These are phyloP conservation scores for Unio pictorum DNA, from an alignment of 2,888 invertebrate species.

Conservation along the genomic window DNA sequence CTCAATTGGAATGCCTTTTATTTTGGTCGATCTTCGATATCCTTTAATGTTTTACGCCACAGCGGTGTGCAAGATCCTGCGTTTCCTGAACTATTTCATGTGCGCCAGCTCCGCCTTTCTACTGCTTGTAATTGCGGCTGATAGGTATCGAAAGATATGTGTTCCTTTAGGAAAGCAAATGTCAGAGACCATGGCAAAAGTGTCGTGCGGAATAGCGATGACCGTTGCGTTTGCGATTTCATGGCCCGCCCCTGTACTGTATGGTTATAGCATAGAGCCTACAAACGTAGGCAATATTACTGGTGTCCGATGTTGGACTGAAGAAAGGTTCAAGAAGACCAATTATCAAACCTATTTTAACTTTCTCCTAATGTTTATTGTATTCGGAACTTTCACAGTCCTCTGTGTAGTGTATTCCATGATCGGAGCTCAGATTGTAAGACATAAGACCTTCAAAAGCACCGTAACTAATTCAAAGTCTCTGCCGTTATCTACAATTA, in stretches of 20 bases:
- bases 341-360: constrained; percentile 45
- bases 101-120: constrained; percentile 21
- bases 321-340: constrained; percentile 31
- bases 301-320: constrained; percentile 46
- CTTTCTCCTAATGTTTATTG: constrained; percentile 33
- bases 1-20: constrained; percentile 36
- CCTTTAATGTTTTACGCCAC: constrained; percentile 28
- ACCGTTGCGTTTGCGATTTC: constrained; percentile 26
- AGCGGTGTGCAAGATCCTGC: constrained; percentile 27
- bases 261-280: constrained; percentile 39
- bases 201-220: constrained; percentile 13
- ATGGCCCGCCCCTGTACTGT: constrained; percentile 48
- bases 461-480: background rate
- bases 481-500: no score
- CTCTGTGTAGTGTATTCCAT: constrained; percentile 38
- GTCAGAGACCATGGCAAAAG: constrained; percentile 27
- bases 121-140: constrained; percentile 27
- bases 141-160: constrained; percentile 52
- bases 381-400: constrained; percentile 24
- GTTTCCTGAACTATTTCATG: constrained; percentile 33
- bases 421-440: constrained; percentile 25
- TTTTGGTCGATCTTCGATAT: constrained; percentile 28
- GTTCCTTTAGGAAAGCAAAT: constrained; percentile 46
- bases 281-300: constrained; percentile 28
- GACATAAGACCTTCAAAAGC: constrained; percentile 7